Evolutionary conservation across 2,113 vertebrate genomes (phyloP).

Genomic region (Macrotis lagotis): DNA sequence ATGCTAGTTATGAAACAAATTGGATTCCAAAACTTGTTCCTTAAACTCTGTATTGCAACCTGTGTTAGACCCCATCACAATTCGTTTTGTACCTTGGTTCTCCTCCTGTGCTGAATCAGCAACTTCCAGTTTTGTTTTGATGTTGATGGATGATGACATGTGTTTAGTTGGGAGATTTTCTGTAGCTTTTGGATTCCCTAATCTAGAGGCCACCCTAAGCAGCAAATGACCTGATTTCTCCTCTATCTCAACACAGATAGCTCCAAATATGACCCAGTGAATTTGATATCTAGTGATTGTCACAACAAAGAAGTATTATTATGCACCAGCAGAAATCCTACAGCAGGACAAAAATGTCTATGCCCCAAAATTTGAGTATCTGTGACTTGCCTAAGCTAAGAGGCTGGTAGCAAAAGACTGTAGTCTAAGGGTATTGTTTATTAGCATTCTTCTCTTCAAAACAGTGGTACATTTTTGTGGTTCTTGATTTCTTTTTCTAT

Average conservation of each 20-base stretch:
- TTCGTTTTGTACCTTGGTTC: background rate
- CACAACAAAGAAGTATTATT: background rate
- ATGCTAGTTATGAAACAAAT: background rate
- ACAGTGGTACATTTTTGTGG: background rate
- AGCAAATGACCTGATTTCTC: background rate
- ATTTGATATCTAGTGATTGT: background rate
- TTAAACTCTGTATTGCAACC: background rate
- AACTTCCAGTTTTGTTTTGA: background rate
- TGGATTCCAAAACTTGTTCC: background rate
- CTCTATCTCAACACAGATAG: background rate
- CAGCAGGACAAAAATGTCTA: background rate
- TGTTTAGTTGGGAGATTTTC: background rate
- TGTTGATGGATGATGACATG: background rate
- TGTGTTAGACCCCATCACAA: background rate
- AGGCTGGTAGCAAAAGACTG: background rate
- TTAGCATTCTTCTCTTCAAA: background rate
- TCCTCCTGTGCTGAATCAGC: background rate
- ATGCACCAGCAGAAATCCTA: background rate
- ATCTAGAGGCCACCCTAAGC: background rate
- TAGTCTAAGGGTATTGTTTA: background rate
- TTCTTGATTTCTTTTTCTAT: no score
- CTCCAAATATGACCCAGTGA: background rate
- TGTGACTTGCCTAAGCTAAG: background rate
- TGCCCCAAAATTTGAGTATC: background rate
- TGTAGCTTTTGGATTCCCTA: background rate